These are phyloP conservation scores for Tipula helvola DNA, from an alignment of 2,888 invertebrate species.

Conservation along the genomic window DNA sequence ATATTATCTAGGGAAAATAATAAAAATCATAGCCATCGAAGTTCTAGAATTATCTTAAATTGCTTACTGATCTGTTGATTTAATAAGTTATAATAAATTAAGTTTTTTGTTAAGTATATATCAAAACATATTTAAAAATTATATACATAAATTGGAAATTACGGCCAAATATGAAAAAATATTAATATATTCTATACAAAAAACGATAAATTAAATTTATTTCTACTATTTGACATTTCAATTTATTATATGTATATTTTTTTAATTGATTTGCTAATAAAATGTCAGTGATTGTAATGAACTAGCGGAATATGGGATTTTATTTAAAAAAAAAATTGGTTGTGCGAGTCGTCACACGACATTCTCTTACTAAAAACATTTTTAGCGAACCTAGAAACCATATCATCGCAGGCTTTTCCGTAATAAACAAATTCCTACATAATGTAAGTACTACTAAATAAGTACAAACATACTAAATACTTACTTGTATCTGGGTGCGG, in stretches of 20 bases:
- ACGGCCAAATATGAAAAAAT: neutral
- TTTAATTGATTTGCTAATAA: neutral
- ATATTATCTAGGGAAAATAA: too few species aligned
- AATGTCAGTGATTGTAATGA: neutral
- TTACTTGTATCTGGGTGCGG: too few species aligned
- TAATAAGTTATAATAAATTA: neutral
- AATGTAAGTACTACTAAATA: too few species aligned
- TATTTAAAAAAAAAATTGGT: too few species aligned
- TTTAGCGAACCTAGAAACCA: too few species aligned
- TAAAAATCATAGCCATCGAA: too few species aligned
- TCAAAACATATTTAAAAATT: neutral
- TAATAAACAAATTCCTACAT: too few species aligned
- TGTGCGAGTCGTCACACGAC: too few species aligned
- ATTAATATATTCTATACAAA: neutral
- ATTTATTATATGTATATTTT: neutral
- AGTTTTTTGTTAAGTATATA: neutral
- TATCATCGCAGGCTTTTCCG: too few species aligned
- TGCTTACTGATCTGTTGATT: neutral
- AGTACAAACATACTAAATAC: too few species aligned
- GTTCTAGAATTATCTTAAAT: too few species aligned
- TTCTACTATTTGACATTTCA: neutral
- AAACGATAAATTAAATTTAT: neutral
- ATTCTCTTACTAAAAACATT: too few species aligned
- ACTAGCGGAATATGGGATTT: neutral
- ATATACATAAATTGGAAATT: neutral